Evolutionary conservation across 2,888 invertebrate genomes (phyloP).

Genomic region (Stegophylla sp.): DNA sequence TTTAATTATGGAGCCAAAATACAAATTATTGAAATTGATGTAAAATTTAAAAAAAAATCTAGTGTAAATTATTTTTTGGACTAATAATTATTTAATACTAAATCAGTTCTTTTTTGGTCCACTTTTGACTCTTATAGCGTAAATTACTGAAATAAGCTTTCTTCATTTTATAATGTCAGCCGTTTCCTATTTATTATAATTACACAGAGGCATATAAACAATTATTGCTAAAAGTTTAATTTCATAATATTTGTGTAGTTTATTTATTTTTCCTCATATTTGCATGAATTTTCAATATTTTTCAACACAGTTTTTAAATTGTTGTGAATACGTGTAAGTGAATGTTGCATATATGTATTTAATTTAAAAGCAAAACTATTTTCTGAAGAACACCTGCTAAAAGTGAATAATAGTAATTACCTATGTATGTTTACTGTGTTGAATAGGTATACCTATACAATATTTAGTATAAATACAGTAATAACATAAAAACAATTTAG

Average conservation of each 20-base stretch:
- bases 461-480: not conserved
- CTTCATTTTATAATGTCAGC: not conserved
- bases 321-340: not conserved
- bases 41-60: no score
- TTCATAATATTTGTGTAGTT: not conserved
- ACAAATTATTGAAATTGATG: no score
- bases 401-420: not conserved
- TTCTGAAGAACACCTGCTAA: not conserved
- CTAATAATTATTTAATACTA: no score
- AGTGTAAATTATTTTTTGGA: no score
- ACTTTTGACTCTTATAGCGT: not conserved
- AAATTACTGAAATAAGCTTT: constrained; percentile 11
- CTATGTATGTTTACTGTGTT: not conserved
- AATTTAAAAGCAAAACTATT: not conserved
- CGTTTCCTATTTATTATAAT: not conserved
- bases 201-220: not conserved
- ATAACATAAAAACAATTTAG: not conserved
- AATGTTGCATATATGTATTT: no score
- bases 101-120: no score
- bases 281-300: not conserved
- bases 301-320: not conserved
- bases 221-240: not conserved
- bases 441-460: not conserved
- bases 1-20: no score
- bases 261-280: not conserved